These are phyloP conservation scores for Gymnoscelis rufifasciata DNA, from an alignment of 2,888 invertebrate genomes.

Conservation along the genomic window DNA sequence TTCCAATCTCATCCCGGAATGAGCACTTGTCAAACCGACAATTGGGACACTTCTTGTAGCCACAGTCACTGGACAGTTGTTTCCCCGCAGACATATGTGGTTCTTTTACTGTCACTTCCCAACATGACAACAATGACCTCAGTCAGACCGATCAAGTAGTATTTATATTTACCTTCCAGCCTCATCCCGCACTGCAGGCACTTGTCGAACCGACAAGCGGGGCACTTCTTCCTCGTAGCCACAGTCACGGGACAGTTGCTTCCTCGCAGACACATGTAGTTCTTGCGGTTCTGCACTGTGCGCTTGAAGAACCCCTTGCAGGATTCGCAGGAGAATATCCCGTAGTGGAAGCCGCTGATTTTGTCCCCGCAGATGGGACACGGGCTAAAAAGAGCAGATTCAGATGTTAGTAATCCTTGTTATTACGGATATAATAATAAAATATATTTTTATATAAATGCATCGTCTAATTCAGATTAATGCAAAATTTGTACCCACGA, in stretches of 20 bases:
- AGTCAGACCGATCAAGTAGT: neutral
- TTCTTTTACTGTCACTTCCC: no score
- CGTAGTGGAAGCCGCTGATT: slow-evolving; percentile 98
- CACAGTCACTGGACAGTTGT: no score
- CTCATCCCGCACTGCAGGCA: slow-evolving; percentile 98
- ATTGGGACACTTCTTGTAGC: no score
- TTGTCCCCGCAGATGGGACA: slow-evolving; percentile 97
- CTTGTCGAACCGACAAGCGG: slow-evolving; percentile 97
- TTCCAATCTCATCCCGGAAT: no score
- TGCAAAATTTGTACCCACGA: no score
- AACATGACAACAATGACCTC: no score
- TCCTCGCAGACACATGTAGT: slow-evolving; percentile 94
- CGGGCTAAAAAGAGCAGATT: slow-evolving; percentile 77
- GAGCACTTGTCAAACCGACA: no score
- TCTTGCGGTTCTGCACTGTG: slow-evolving; percentile 98
- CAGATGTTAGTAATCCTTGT: neutral
- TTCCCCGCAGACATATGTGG: no score
- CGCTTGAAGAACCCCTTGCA: slow-evolving; percentile 99
- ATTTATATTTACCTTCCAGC: slow-evolving; percentile 85
- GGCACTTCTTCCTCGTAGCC: slow-evolving; percentile 96
- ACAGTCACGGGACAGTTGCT: slow-evolving; percentile 95
- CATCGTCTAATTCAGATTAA: no score
- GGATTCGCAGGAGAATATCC: slow-evolving; percentile 98
- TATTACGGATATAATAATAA: no score
- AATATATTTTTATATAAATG: no score